A percentile compares a stretch with the other conserved stretches of the same genome.
Conservation (phyloP, 2,888 invertebrate genomes). For the Platycnemis pennipes region DNA sequence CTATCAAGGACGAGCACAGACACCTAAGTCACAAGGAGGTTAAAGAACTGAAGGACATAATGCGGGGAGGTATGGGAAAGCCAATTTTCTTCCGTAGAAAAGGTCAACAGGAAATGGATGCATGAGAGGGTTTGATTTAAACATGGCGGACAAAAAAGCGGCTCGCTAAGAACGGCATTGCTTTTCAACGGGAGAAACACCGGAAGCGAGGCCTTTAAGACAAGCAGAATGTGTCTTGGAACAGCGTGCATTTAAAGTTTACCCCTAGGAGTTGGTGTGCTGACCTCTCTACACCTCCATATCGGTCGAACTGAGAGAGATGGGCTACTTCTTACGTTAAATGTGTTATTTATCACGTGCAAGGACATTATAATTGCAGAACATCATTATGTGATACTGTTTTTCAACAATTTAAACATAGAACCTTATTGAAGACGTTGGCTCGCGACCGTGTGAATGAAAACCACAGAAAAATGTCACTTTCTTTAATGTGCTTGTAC, state of each 20-base stretch:
- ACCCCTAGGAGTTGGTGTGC: neutral
- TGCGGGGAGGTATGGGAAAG: neutral
- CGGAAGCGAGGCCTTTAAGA: neutral
- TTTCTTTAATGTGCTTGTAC: too few species aligned
- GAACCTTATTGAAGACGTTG: too few species aligned
- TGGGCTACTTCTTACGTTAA: too few species aligned
- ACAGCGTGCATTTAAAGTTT: neutral
- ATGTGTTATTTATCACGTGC: too few species aligned
- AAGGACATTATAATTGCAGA: too few species aligned
- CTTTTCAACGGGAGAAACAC: conserved; percentile 3
- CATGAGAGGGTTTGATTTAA: neutral
- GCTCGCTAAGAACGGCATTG: neutral
- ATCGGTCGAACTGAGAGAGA: neutral
- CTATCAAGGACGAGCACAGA: neutral
- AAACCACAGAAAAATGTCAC: too few species aligned
- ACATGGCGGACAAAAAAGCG: neutral
- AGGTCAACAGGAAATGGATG: conserved; percentile 30
- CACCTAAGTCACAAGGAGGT: neutral
- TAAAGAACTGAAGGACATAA: neutral
- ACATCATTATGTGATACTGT: too few species aligned
- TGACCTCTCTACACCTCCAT: neutral
- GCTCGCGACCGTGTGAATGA: too few species aligned
- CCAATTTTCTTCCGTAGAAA: neutral
- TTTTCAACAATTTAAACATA: too few species aligned
- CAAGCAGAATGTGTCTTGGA: neutral